phyloP scores from a whole-genome alignment of 2,113 vertebrate species.

The Pelodiscus sinensis region DNA sequence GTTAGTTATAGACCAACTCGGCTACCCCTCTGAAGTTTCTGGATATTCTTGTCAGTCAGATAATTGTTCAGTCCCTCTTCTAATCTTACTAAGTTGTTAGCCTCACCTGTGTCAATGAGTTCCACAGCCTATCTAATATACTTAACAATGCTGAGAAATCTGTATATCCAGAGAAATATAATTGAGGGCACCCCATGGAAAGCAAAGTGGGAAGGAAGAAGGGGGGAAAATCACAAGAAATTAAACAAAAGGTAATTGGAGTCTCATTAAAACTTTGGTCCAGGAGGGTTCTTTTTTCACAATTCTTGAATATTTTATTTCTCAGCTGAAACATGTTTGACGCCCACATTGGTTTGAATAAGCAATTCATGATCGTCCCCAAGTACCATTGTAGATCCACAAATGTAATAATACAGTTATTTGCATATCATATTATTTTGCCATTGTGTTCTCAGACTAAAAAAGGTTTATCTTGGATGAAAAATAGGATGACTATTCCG shows the following conservation, averaged over 20 bases:
- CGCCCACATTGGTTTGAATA: background rate
- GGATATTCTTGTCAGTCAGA: background rate
- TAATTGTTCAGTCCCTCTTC: background rate
- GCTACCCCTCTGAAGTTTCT: background rate
- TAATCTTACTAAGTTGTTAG: background rate
- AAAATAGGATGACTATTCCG: background rate
- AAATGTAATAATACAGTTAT: background rate
- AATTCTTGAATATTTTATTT: background rate
- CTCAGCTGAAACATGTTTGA: background rate
- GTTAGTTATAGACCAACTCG: too few relatives aligned
- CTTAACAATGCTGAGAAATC: background rate
- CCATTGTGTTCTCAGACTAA: background rate
- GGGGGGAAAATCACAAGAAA: background rate
- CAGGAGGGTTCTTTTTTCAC: background rate
- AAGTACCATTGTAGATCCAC: background rate
- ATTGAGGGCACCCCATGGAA: background rate
- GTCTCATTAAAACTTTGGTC: background rate
- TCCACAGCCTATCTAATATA: background rate
- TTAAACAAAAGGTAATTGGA: background rate
- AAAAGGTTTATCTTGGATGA: background rate
- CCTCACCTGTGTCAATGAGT: background rate
- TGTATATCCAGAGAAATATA: background rate
- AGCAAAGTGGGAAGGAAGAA: background rate
- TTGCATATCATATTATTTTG: background rate
- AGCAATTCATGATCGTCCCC: accelerated